A percentile compares a stretch with the other conserved stretches of the same genome.
These are phyloP conservation scores for Acanthaster planci DNA, from an alignment of 35 echinoderm and acorn worm genomes.

Conservation along the genomic window DNA sequence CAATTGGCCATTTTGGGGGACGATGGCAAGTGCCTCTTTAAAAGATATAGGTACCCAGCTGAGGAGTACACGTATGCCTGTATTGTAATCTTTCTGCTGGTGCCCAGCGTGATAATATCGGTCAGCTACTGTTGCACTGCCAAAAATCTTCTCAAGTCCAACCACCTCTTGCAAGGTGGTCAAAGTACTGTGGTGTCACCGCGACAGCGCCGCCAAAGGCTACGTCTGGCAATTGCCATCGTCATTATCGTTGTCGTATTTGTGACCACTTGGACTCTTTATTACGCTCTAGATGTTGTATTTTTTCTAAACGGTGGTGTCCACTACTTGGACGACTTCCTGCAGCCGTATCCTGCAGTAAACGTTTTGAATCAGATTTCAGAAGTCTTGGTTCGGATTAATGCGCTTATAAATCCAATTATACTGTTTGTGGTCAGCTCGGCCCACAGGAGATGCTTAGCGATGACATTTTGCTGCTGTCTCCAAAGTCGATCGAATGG, in stretches of 20 bases:
- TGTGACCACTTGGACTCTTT: not conserved
- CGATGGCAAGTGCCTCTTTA: not conserved
- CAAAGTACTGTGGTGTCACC: not conserved
- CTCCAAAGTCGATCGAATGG: not conserved
- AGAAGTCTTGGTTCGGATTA: not conserved
- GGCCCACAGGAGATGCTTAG: not conserved
- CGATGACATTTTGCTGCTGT: not conserved
- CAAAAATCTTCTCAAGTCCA: not conserved
- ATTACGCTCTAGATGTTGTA: not conserved
- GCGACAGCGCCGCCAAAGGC: conserved; percentile 5
- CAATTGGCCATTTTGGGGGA: not conserved
- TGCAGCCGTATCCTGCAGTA: not conserved
- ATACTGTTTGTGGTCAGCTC: conserved; percentile 41
- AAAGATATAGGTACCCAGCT: not conserved
- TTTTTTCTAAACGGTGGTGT: not conserved
- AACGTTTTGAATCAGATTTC: not conserved
- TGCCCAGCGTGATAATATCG: not conserved
- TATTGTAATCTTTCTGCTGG: not conserved
- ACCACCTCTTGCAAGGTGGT: not conserved
- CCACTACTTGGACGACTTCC: too few species aligned
- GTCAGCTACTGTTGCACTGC: conserved; percentile 21
- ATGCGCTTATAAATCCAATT: conserved; percentile 33
- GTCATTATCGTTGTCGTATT: conserved; percentile 23
- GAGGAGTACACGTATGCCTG: not conserved
- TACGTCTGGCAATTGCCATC: conserved; percentile 23